Base-by-base conservation (phyloP, 2,888 invertebrate species). In the Andrena camellia region DNA sequence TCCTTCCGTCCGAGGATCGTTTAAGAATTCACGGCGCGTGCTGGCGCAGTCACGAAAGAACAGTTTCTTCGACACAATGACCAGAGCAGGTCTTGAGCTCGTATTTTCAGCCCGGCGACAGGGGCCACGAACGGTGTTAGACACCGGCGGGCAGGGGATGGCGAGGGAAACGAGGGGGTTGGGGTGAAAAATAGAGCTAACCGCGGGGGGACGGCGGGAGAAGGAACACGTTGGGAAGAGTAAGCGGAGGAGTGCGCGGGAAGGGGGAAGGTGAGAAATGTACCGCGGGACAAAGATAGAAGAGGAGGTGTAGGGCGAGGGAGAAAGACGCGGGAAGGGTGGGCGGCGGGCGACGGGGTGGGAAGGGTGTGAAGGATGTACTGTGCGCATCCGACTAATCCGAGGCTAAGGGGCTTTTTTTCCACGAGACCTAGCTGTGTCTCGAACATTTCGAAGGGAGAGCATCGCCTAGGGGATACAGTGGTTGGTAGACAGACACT, bases 331-430 rank as follows among this genome's bases (percentile, higher is more conserved):
- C 72, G 70, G 57, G 63, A 42, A 42, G 78, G 74, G 78, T 83
- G 81, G 81, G 20, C 35, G 35, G 2, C 35, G 35, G 13, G 13
- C 2, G 2, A 35, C 35, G 35, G 35, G 35, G 17, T 42, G 42
- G 35, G 54, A 42, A 50, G 78, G 81, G 78, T 78, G 26, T 42
- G 69, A 73, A 64, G 42, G 66, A 63, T 83, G 85, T 77, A 84
- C 77, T 74, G 83, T 83, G 86, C 83, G 86, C 83, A 87, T 88
- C 76, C 73, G 86, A 85, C 86, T 88, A 86, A 88, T 88, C 86
- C 74, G 83, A 69, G 83, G 82, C 85, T 57, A 13, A 57, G 23
- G 57, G 23, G 4, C 23, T 57, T 57, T 57, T 57, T 57, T 57
- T 23, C 20, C 23, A 0, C 4, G 57, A 10, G 23, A 23, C 57